These are phyloP conservation scores for Hydrolagus colliei DNA, from an alignment of 2,797 vertebrate genomes.

Conservation along the genomic window DNA sequence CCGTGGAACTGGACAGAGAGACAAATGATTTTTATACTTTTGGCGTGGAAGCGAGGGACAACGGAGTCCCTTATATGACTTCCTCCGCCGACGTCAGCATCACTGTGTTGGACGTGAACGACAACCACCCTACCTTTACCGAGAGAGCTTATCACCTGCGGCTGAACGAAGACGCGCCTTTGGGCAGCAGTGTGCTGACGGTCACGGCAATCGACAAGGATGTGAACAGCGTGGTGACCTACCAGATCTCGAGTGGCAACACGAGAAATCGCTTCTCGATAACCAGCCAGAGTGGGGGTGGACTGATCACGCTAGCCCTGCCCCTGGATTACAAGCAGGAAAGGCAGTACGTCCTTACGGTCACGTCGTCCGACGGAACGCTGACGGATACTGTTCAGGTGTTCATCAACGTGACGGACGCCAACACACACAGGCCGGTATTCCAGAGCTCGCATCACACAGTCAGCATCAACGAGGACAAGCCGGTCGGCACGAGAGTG, in stretches of 20 bases:
- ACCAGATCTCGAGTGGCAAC: conserved; percentile 94
- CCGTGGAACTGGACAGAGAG: conserved; percentile 79
- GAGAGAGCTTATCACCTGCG: conserved; percentile 82
- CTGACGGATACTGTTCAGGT: conserved; percentile 84
- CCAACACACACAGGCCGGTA: conserved; percentile 90
- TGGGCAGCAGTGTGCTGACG: conserved; percentile 85
- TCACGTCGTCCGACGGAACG: conserved; percentile 87
- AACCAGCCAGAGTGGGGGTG: conserved; percentile 90
- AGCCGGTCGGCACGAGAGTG: conserved; percentile 76
- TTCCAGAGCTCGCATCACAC: conserved; percentile 92
- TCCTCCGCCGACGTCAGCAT: conserved; percentile 90
- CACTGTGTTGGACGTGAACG: conserved; percentile 85
- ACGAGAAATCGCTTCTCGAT: conserved; percentile 94
- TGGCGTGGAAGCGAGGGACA: conserved; percentile 83
- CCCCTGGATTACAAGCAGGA: conserved; percentile 96
- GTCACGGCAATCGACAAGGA: conserved; percentile 82
- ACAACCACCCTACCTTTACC: conserved; percentile 85
- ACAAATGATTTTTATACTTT: conserved; percentile 82
- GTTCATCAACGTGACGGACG: conserved; percentile 90
- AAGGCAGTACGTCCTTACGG: conserved; percentile 82
- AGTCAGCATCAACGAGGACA: conserved; percentile 74
- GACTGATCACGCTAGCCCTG: conserved; percentile 83
- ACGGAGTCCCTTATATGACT: conserved; percentile 76
- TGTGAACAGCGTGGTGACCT: conserved; percentile 88
- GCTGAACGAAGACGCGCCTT: conserved; percentile 84